Base-by-base conservation (phyloP, 2,797 vertebrate species). In the Pseudomugil gertrudae region DNA sequence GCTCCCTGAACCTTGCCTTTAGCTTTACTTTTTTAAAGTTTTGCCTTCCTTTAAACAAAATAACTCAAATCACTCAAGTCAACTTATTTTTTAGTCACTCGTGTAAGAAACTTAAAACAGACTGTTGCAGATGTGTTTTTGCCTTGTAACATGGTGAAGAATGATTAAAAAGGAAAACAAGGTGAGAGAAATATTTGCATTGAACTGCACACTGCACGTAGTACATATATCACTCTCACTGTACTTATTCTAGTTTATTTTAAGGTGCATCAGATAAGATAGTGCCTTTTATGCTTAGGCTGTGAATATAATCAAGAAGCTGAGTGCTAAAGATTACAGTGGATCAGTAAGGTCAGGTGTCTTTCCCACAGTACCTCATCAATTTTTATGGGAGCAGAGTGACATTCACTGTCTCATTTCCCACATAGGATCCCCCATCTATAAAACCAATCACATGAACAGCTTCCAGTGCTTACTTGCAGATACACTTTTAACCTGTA, bases 391-490 rank as follows among this genome's bases (percentile, higher is more conserved):
- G 38, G 74, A 66, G 36, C 57, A 69, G 27, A 63, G 66, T 77
- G 66, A 85, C 72, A 76, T 83, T 82, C 78, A 84, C 67, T 77
- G 53, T 62, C 65, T 85, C 53, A 79, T 85, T 84, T 73, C 61
- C 55, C 53, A 75, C 83, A 86, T 77, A 80, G 81, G 80, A 63
- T 77, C 68, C 53, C 74, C 60, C 74, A 67, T 78, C 81, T 73
- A 57, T 65, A 68, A 58, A 61, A 61, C 63, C 24, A 58, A 30
- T 63, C 73, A 80, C 27, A 17, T 33, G 35, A 70, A 63, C 27
- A 30, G 43, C 65, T 61, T 60, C 63, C 55, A 40, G 72, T 66
- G 52, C 66, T 63, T 38, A 61, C 33, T 62, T 57, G 6, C 79
- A 74, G 33, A 67, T 59, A 60, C 6, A 5, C 33, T 13, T 56